A percentile compares a stretch with the other conserved stretches of the same genome.
Conservation (phyloP, 2,113 vertebrate species). For the Limnothrissa miodon region DNA sequence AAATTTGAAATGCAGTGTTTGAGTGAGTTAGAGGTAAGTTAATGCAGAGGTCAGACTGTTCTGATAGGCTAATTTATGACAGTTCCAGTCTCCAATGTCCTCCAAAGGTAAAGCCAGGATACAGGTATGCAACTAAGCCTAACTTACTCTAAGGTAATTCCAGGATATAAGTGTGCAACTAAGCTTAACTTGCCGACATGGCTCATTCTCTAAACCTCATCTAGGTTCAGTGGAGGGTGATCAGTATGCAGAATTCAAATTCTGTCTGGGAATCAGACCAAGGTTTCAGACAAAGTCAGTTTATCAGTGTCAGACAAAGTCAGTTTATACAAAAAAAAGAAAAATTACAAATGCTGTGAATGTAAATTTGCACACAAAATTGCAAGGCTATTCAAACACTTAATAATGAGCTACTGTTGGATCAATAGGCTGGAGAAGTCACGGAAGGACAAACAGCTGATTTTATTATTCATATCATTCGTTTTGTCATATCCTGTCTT, state of each 20-base stretch:
- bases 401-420: neutral
- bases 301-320: neutral
- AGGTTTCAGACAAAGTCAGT: neutral
- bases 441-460: neutral
- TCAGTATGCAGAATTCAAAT: neutral
- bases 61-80: neutral
- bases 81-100: neutral
- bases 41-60: neutral
- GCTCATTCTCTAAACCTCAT: neutral
- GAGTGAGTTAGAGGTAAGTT: neutral
- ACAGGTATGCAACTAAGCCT: neutral
- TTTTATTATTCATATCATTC: neutral
- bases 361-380: neutral
- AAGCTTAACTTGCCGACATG: neutral
- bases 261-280: neutral
- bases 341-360: too few relatives aligned
- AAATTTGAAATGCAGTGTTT: constrained; percentile 55
- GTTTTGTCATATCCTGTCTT: neutral
- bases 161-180: constrained; percentile 1
- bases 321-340: neutral
- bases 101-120: neutral
- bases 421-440: neutral
- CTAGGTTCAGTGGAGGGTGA: neutral
- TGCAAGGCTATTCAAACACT: neutral
- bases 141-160: neutral